Evolutionary conservation across 2,113 vertebrate genomes (phyloP), one percentile per base, ranked within the genome.

Genomic region (Sinosuthora webbiana): DNA sequence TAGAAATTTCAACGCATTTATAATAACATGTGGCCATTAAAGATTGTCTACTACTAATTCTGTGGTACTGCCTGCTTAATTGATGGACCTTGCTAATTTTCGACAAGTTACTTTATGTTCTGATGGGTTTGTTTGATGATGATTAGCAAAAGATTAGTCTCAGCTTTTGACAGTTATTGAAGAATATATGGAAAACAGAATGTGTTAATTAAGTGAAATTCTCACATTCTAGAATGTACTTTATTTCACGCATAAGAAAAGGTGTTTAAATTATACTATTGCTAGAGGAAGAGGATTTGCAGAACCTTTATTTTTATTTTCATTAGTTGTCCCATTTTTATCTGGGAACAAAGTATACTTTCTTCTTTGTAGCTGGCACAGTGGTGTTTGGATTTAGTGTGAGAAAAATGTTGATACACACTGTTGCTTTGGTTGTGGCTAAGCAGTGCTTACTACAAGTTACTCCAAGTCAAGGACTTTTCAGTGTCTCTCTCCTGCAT

Each of bases 111-210:
- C 50, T 93, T 83, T 78, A 73, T 50, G 23, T 79, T 89, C 57
- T 85, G 73, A 57, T 47, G 28, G 55, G 57, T 83, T 83, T 83
- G 37, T 71, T 76, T 93, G 83, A 83, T 65, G 56, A 82, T 84
- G 47, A 83, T 93, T 93, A 83, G 47, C 20, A 88, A 91, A 95
- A 80, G 24, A 49, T 9, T 45, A 80, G 44, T 62, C 37, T 82
- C 45, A 70, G 15, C 10, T 94, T 96, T 94, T 67, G 68, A 90
- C 5, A 0, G 25, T 71, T 90, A 75, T 73, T 87, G 45, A 50
- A 87, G 45, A 96, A 63, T 11, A 60, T 35, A 33, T 64, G 31
- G 37, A 79, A 95, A 96, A 82, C 69, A 69, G 94, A 94, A 75
- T 27, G 19, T 55, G 41, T 75, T 71, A 85, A 65, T 87, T 92